Evolutionary conservation across 92 coral and sea anemone genomes (phyloP).

Genomic region (Porites evermanni): DNA sequence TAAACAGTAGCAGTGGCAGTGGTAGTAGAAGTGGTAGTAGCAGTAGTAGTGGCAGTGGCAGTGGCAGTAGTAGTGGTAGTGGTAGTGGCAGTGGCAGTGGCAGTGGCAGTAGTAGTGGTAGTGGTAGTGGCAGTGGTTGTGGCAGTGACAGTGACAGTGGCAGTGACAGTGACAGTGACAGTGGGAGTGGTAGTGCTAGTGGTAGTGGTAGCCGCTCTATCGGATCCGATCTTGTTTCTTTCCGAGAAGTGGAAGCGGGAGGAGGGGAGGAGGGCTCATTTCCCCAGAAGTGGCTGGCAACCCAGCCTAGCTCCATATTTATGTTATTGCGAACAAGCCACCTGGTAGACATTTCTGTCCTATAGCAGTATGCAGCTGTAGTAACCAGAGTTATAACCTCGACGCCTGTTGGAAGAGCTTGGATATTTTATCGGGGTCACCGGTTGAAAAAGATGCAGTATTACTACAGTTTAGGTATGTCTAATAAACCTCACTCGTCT

Average conservation of each 20-base stretch:
- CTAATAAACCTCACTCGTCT: too few species aligned
- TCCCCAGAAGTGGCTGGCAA: too few species aligned
- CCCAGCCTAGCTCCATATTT: not conserved
- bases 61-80: not conserved
- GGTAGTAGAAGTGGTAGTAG: not conserved
- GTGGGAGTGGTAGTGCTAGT: not conserved
- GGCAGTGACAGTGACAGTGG: not conserved
- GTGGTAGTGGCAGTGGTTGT: not conserved
- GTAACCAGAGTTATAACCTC: too few species aligned
- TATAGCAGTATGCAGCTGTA: too few species aligned
- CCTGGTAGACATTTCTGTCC: too few species aligned
- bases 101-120: not conserved
- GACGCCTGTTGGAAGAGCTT: too few species aligned
- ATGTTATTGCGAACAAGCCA: too few species aligned
- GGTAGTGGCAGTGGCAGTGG: not conserved
- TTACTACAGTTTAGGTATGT: too few species aligned
- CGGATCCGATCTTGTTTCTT: too few species aligned
- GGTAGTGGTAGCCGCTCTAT: not conserved
- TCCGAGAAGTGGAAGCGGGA: not conserved
- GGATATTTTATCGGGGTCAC: too few species aligned
- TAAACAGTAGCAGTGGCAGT: not conserved
- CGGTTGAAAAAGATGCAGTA: too few species aligned
- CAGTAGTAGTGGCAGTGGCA: not conserved
- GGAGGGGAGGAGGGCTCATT: not conserved
- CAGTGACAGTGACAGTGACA: not conserved